Conservation (phyloP, 2,888 invertebrate species). For the Rotaria socialis region DNA sequence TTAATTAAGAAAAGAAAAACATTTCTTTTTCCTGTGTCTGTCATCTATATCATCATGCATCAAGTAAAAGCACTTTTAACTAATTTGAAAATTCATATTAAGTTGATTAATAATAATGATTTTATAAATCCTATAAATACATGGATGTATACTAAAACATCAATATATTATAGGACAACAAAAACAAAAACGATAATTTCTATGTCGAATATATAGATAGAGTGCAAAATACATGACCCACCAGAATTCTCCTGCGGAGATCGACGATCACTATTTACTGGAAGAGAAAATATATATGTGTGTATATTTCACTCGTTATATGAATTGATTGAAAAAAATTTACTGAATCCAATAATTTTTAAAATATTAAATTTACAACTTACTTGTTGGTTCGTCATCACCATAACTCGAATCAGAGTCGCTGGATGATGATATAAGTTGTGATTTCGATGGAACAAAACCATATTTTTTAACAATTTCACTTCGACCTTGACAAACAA, state of each 20-base stretch:
- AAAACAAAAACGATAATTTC: too few relatives aligned
- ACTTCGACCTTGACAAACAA: slow-evolving; percentile 49
- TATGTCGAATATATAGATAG: neutral
- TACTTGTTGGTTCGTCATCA: neutral
- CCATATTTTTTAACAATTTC: slow-evolving; percentile 15
- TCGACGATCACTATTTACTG: neutral
- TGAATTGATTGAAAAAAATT: too few relatives aligned
- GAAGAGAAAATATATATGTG: neutral
- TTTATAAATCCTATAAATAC: too few relatives aligned
- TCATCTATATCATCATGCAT: too few relatives aligned
- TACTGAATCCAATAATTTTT: neutral
- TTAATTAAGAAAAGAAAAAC: too few relatives aligned
- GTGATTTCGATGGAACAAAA: slow-evolving; percentile 27
- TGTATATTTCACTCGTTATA: too few relatives aligned
- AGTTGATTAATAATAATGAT: too few relatives aligned
- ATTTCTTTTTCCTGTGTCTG: too few relatives aligned
- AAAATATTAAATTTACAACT: neutral
- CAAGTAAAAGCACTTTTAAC: too few relatives aligned
- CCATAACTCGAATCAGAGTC: neutral
- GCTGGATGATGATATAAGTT: neutral
- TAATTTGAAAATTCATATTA: too few relatives aligned
- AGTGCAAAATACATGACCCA: neutral
- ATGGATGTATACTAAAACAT: too few relatives aligned
- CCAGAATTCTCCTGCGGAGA: neutral
- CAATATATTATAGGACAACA: too few relatives aligned